Conservation (phyloP, 2,113 vertebrate genomes). For the Thryonomys swinderianus region DNA sequence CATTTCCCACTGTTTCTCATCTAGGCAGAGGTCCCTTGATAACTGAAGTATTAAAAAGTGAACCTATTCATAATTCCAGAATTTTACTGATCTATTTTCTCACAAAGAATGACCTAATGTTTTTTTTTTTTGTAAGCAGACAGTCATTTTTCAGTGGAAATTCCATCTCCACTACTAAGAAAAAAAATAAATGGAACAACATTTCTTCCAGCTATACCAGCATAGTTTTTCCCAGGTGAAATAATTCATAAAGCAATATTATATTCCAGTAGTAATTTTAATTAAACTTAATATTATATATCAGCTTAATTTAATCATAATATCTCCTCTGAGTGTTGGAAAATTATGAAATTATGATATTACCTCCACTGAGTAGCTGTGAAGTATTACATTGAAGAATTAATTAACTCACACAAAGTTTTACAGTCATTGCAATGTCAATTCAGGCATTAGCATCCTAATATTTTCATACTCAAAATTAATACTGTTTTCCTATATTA, state of each 20-base stretch:
- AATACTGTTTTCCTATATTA: background rate
- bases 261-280: conserved; percentile 34
- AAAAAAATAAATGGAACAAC: background rate
- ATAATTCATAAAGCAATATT: background rate
- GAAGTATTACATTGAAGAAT: background rate
- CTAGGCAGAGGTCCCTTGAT: conserved; percentile 4
- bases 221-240: background rate
- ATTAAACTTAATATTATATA: conserved; percentile 48
- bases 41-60: conserved; percentile 11
- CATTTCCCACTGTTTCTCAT: background rate
- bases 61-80: background rate
- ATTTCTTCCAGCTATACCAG: background rate
- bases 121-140: conserved; percentile 29
- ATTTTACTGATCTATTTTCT: background rate
- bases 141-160: conserved; percentile 18
- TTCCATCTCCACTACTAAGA: background rate
- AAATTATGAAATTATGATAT: background rate
- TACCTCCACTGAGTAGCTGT: conserved; percentile 25
- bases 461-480: background rate
- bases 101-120: background rate
- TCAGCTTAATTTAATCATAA: conserved; percentile 36
- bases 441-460: background rate
- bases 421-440: background rate
- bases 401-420: background rate
- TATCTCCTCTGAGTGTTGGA: background rate